A percentile compares a stretch with the other conserved stretches of the same genome.
Conservation (phyloP, 2,888 invertebrate species). For the Morpho helenor region DNA sequence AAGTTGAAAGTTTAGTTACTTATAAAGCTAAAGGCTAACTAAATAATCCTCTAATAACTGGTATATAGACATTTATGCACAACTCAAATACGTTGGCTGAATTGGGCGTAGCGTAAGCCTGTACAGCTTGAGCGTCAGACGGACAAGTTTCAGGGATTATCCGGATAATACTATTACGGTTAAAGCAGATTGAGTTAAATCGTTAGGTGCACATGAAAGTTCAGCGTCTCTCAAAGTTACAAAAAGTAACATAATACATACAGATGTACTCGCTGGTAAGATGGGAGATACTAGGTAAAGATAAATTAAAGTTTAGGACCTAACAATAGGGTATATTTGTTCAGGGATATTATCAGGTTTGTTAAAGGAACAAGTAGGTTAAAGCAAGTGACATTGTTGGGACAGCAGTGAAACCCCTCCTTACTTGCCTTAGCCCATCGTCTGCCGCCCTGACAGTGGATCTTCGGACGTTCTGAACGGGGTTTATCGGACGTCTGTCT, state of each 20-base stretch:
- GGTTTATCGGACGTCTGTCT: too few species aligned
- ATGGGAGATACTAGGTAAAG: too few species aligned
- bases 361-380: neutral
- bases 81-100: neutral
- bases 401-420: too few species aligned
- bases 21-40: too few species aligned
- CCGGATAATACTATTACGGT: conserved; percentile 21
- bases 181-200: conserved; percentile 16
- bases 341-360: neutral
- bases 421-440: too few species aligned
- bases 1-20: too few species aligned
- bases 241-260: neutral
- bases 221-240: conserved; percentile 3
- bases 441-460: too few species aligned
- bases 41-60: neutral
- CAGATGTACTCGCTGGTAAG: too few species aligned
- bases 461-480: too few species aligned
- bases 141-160: conserved; percentile 22
- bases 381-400: too few species aligned
- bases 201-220: conserved; percentile 6
- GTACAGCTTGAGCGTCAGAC: conserved; percentile 11
- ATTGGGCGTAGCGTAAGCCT: conserved; percentile 11
- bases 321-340: neutral
- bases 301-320: neutral
- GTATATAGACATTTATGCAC: neutral